A percentile compares a stretch with the other conserved stretches of the same genome.
phyloP scores from a whole-genome alignment of 2,888 invertebrate genomes.

The Pasiphila rectangulata region DNA sequence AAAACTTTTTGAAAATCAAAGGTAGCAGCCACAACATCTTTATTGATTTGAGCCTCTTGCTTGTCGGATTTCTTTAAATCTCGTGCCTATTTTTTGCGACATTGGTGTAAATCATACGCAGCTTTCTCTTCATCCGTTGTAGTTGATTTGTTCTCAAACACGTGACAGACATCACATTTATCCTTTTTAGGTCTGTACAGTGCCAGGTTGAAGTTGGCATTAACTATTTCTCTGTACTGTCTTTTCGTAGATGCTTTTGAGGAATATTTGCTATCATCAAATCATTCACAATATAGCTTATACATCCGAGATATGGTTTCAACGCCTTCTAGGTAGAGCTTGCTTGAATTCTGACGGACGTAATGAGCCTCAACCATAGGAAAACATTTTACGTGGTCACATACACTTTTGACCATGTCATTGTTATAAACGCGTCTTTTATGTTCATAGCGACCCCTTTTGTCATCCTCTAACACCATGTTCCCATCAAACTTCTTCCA shows the following conservation, averaged over 20 bases:
- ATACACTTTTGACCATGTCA: not conserved
- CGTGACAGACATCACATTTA: slow-evolving; percentile 4
- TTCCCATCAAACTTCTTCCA: slow-evolving; percentile 1
- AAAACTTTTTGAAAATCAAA: slow-evolving; percentile 4
- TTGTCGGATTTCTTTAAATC: not conserved
- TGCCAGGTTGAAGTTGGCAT: slow-evolving; percentile 1
- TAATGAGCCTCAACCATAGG: not conserved
- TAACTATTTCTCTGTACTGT: slow-evolving; percentile 5
- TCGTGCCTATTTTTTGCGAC: not conserved
- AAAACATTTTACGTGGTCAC: slow-evolving; percentile 1
- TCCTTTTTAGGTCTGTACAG: slow-evolving; percentile 2
- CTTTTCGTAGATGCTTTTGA: not conserved
- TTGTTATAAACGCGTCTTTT: not conserved
- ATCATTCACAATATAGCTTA: slow-evolving; percentile 1
- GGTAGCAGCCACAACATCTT: not conserved
- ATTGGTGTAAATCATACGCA: not conserved
- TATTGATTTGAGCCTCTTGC: not conserved
- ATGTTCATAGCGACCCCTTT: not conserved
- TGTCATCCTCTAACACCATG: not conserved
- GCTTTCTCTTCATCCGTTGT: not conserved
- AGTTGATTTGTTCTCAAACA: not conserved
- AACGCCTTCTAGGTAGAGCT: not conserved
- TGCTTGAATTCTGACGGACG: not conserved
- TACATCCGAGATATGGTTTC: not conserved
- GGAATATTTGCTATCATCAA: not conserved